Base-by-base conservation (phyloP, 2,888 invertebrate species). In the Cacoxenus indagator region DNA sequence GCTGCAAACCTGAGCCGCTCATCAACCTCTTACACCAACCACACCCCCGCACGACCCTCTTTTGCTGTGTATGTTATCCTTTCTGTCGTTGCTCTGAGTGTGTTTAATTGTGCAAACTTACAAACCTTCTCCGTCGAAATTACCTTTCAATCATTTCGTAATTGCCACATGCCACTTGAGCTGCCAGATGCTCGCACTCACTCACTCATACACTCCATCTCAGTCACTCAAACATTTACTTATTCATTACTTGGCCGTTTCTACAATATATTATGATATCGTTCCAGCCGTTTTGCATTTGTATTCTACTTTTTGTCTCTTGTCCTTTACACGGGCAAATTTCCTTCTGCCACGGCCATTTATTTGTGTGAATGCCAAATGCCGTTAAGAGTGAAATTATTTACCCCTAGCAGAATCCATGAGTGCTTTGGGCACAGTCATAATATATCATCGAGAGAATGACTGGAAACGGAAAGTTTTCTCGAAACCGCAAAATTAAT, bases 131-230 rank as follows among this genome's bases (percentile, higher is more conserved):
- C 74, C 65, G 67, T 76, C 69, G 69, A 77, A 82, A 81, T 82
- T 85, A 82, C 79, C 84, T 83, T 84, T 84, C 81, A 85, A 85
- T 85, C 85, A 85, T 84, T 84, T 76, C 31, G 78, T 79, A 82
- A 81, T 83, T 83, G 80, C 78, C 71, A 59, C 76, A n/a, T n/a
- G 72, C 19, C 61, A 67, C 74, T 70, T 73, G 75, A 67, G 14
- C 67, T 54, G 14, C 55, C 55, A 29, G 19, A 19, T 8, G 17
- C 9, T 2, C 9, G 6, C 37, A 19, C 31, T 8, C 19, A 29
- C 31, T 11, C 14, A 2, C 37, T 11, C n/a, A n/a, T n/a, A n/a
- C n/a, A n/a, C n/a, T n/a, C 14, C 8, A 1, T 11, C 9, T 14
- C 37, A 37, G 1, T 14, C 37, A 37, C 2, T 14, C 46, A 54